Evolutionary conservation across 2,797 vertebrate genomes (phyloP).

Genomic region (Eospalax fontanierii): DNA sequence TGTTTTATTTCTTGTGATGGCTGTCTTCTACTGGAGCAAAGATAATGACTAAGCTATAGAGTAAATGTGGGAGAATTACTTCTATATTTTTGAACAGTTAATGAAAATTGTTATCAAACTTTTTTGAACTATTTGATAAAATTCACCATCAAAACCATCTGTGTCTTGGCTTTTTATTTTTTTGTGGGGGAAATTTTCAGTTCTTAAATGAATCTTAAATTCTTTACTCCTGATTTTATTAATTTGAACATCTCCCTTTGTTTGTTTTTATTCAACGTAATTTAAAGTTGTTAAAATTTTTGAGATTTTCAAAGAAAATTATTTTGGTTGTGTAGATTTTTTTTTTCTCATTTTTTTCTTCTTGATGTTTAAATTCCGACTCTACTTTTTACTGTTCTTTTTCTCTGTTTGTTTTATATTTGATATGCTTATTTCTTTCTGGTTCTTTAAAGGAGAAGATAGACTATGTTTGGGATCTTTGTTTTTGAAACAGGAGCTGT

Average conservation of each 20-base stretch:
- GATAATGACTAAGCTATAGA: background rate
- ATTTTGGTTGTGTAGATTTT: background rate
- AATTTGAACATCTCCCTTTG: background rate
- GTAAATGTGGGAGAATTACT: background rate
- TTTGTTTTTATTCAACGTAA: background rate
- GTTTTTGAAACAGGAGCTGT: background rate
- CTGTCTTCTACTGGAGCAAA: background rate
- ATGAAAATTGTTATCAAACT: background rate
- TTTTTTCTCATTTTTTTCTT: background rate
- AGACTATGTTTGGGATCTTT: background rate
- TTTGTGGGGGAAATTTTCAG: background rate
- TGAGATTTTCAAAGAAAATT: background rate
- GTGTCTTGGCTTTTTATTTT: background rate
- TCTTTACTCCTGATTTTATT: background rate
- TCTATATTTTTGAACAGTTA: background rate
- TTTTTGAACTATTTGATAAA: conserved; percentile 30
- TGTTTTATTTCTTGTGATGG: conserved; percentile 3
- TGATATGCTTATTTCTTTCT: background rate
- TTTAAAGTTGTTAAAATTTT: background rate
- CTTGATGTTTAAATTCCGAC: background rate
- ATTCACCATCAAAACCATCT: background rate
- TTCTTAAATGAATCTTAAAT: background rate
- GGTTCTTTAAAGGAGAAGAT: background rate
- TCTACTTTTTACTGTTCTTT: background rate
- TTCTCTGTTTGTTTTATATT: background rate